Evolutionary conservation across 2,888 invertebrate genomes (phyloP), one percentile per base, ranked within the genome.

Genomic region (Chrysotoxum bicinctum): DNA sequence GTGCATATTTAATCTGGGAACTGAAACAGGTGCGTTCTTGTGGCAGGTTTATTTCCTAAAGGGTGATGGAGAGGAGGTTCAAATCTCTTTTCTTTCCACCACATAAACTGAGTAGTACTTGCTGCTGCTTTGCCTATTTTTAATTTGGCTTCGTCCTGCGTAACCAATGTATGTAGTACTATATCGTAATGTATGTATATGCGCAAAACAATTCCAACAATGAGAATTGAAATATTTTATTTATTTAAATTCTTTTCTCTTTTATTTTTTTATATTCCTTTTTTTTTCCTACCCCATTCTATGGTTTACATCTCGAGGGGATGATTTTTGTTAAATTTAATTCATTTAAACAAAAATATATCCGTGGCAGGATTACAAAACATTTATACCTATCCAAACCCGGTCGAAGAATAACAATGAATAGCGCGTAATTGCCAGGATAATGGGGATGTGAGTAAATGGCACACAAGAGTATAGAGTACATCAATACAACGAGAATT

Each of bases 211-310:
- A 85, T 77, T 62, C 56, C 66, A 80, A 76, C 72, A 85, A 80
- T 80, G 84, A 62, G 80, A 76, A 85, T 76, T 72, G 76, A 62
- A 80, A 85, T 81, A 73, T 81, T 81, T 81, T 79, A 74, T 80
- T 81, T 85, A 81, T 76, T 85, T 77, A 73, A 81, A 81, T 76
- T 77, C 50, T 50, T 62, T 50, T 58, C 70, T 37, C 21, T 73
- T 58, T 50, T 19, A 23, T 50, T 45, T 23, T 35, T 26, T 26
- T 26, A 37, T 4, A 26, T 70, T 32, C 23, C 26, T 30, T 19
- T 48, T 54, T 74, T 37, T 50, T 14, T 45, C 54, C 23, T 68
- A 23, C 43, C 37, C 45, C 43, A n/a, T 40, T 16, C 14, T 2
- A 16, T 62, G 21, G 43, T 37, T 58, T 40, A 40, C 32, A 50